Conservation (phyloP, 2,113 vertebrate genomes). For the Semicossyphus pulcher region DNA sequence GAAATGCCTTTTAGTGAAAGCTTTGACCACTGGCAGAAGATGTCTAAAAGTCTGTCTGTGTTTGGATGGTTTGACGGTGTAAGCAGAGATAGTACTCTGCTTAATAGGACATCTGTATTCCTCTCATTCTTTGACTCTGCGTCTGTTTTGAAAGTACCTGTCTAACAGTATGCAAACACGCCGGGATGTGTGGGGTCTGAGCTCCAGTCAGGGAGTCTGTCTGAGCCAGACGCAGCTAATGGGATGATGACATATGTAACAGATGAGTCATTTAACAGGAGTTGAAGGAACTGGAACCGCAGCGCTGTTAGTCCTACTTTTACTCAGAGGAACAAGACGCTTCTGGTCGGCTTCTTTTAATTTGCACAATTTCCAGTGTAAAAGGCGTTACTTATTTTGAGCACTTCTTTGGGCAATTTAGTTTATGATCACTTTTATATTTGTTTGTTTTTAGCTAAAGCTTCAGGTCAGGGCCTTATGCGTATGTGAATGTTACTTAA, state of each 20-base stretch:
- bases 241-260: constrained; percentile 46
- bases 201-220: constrained; percentile 16
- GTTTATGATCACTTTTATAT: background rate
- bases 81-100: background rate
- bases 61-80: background rate
- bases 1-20: constrained; percentile 36
- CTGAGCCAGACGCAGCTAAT: constrained; percentile 54
- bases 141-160: constrained; percentile 1
- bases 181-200: constrained; percentile 41
- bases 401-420: background rate
- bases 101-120: background rate
- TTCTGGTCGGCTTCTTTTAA: constrained; percentile 34
- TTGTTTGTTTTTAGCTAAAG: background rate
- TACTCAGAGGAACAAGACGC: constrained; percentile 23
- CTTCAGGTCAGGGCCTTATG: background rate
- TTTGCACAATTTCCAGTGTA: constrained; percentile 10
- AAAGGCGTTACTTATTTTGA: background rate
- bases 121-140: constrained; percentile 3
- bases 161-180: background rate
- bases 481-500: no score
- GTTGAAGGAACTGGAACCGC: constrained; percentile 53
- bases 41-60: no score
- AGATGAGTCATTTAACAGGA: constrained; percentile 65
- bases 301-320: constrained; percentile 23
- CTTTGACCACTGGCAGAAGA: no score